Percentiles rank a stretch among this genome's conserved stretches.
phyloP scores from a whole-genome alignment of 1,140 invertebrate genomes.

The Venturia canescens region DNA sequence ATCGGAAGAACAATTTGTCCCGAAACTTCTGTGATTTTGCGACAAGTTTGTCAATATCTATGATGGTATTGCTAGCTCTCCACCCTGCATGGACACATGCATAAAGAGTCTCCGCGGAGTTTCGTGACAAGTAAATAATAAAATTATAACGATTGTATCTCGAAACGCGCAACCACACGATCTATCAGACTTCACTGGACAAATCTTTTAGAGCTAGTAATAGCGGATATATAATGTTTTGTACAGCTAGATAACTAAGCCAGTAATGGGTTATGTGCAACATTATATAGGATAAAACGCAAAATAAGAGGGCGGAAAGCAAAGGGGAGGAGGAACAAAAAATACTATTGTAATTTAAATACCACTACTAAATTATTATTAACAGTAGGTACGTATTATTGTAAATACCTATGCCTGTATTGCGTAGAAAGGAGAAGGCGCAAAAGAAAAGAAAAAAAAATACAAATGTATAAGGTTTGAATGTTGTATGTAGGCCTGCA shows the following conservation, averaged over 20 bases:
- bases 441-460: constrained; percentile 37
- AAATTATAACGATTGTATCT: constrained; percentile 51
- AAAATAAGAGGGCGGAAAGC: constrained; percentile 31
- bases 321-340: constrained; percentile 55
- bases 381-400: constrained; percentile 71
- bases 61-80: no score
- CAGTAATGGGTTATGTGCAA: constrained; percentile 77
- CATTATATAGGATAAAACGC: constrained; percentile 69
- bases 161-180: constrained; percentile 60
- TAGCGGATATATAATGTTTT: constrained; percentile 75
- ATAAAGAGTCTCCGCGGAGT: neutral
- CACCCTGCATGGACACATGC: neutral
- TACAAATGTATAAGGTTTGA: constrained; percentile 53
- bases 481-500: constrained; percentile 54
- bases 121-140: neutral
- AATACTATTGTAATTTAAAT: constrained; percentile 74
- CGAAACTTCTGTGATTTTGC: no score
- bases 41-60: no score
- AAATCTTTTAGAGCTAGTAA: constrained; percentile 74
- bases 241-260: constrained; percentile 76
- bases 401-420: constrained; percentile 70
- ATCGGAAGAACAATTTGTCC: no score
- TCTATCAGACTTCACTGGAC: constrained; percentile 73
- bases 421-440: constrained; percentile 23
- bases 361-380: constrained; percentile 72